These are phyloP conservation scores for Andrena praecox DNA, from an alignment of 2,888 invertebrate genomes.

Conservation along the genomic window DNA sequence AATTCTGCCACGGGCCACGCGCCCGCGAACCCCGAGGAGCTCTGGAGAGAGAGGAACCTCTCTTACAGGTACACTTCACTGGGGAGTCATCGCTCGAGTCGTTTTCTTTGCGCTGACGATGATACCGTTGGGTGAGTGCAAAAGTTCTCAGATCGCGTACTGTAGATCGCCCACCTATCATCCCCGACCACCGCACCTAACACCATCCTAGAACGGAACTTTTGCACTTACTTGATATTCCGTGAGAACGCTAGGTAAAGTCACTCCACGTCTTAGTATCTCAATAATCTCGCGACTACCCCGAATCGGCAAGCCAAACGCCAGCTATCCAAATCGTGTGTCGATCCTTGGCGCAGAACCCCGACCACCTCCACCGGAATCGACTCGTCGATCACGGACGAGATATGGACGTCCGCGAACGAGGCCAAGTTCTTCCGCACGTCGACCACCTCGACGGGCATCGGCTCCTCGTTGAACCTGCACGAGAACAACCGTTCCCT, in stretches of 20 bases:
- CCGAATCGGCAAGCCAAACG: background rate
- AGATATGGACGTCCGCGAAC: slow-evolving; percentile 80
- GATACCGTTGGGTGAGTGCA: background rate
- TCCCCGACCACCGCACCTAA: too few species aligned
- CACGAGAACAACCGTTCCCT: slow-evolving; percentile 80
- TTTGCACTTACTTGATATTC: too few species aligned
- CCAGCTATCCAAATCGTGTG: background rate
- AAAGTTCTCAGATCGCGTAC: too few species aligned
- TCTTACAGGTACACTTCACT: slow-evolving; percentile 73
- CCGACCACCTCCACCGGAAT: slow-evolving; percentile 78
- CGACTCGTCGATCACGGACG: slow-evolving; percentile 78
- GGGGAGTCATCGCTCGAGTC: background rate
- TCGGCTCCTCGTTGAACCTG: slow-evolving; percentile 80
- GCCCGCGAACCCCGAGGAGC: slow-evolving; percentile 75
- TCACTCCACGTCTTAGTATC: too few species aligned
- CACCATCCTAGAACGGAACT: too few species aligned
- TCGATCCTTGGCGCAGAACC: slow-evolving; percentile 67
- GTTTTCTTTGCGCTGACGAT: background rate
- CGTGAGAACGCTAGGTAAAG: too few species aligned
- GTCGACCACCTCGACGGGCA: slow-evolving; percentile 79
- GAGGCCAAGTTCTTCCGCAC: slow-evolving; percentile 78
- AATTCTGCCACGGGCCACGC: slow-evolving; percentile 60
- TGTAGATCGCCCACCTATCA: too few species aligned
- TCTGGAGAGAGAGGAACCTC: slow-evolving; percentile 77
- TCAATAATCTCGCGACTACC: background rate